Conservation (phyloP, 1,140 invertebrate genomes). For the Babylonia areolata region DNA sequence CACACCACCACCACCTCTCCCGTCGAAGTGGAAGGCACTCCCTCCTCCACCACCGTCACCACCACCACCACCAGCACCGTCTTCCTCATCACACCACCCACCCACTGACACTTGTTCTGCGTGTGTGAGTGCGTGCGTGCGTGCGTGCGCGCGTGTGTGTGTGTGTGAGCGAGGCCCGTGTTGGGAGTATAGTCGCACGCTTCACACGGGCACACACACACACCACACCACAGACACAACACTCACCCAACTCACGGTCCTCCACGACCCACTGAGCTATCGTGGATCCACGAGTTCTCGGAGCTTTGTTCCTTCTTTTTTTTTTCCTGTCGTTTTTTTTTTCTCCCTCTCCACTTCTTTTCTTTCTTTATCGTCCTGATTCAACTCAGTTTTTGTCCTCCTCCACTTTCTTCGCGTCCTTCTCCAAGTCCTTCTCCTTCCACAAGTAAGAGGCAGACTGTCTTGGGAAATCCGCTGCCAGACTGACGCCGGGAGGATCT, state of each 20-base stretch:
- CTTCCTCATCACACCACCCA: no score
- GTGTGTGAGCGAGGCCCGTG: neutral
- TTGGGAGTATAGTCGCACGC: neutral
- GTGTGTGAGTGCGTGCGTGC: no score
- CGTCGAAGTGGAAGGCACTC: neutral
- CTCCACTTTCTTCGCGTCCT: neutral
- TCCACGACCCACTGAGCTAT: neutral
- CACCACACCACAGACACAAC: no score
- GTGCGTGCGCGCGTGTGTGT: no score
- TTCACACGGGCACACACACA: neutral
- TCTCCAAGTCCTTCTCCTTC: neutral
- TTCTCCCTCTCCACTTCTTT: no score
- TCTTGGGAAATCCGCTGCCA: slow-evolving; percentile 22
- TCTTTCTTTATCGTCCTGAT: neutral
- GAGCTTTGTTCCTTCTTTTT: neutral
- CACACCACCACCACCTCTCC: slow-evolving; percentile 11
- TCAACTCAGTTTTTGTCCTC: neutral
- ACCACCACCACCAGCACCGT: neutral
- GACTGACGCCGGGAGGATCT: neutral
- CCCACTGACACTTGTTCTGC: slow-evolving; percentile 23
- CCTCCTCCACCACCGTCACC: neutral
- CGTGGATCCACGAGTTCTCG: neutral
- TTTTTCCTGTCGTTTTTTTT: neutral
- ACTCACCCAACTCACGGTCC: no score
- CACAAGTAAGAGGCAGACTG: slow-evolving; percentile 10